Evolutionary conservation across 2,113 vertebrate genomes (phyloP), one percentile per base, ranked within the genome.

Genomic region (Pollimyrus isidori): DNA sequence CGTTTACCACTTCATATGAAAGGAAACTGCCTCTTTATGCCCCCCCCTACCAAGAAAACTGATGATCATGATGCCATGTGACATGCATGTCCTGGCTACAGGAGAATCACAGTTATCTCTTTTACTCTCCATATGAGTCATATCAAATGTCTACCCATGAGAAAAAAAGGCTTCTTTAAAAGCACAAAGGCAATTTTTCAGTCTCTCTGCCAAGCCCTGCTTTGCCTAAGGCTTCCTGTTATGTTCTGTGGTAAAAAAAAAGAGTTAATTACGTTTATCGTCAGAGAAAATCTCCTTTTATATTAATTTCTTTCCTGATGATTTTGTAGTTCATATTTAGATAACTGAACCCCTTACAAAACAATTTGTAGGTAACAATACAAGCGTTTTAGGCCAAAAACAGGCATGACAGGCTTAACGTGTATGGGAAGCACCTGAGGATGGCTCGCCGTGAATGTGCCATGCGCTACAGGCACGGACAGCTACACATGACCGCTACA

Each of bases 211-310:
- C 83, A 86, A 26, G 46, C 46, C 11, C 83, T 26, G 10, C 45
- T 86, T 86, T 26, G 83, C 83, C 83, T 86, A 86, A 86, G 48
- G 83, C 48, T 86, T 86, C 46, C 21, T 86, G 48, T 49, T 86
- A 50, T 86, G 83, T 86, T 86, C n/a, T 49, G 83, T 48, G 83
- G 83, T 50, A 15, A 26, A 50, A 30, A 85, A 86, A 86, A 80
- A 42, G 35, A 42, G 35, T 42, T 42, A 80, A 80, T 80, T 86
- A 48, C 13, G 3, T 86, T 86, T 86, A 86, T 86, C 83, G 50
- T 26, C 83, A 50, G 83, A 49, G 45, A 86, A 17, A 50, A 86
- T 49, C 83, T 86, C 45, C 23, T 86, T 50, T 49, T 45, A 50
- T 86, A 26, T 86, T 48, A 26, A 48, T 26, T 49, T 86, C n/a